Conservation (phyloP, 2,797 vertebrate species). For the Propithecus perrieri region DNA sequence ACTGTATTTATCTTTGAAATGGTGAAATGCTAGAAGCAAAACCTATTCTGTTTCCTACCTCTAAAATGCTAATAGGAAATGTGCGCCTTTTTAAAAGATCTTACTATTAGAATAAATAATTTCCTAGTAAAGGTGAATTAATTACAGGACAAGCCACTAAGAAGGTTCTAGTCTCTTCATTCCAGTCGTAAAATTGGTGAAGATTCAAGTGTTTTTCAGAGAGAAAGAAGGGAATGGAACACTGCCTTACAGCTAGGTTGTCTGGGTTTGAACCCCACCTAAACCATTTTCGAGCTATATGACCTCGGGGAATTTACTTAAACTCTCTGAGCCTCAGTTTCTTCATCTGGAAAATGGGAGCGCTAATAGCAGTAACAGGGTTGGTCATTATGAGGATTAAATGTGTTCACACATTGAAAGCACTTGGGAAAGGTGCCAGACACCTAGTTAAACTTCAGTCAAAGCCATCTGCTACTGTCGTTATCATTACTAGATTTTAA, state of each 20-base stretch:
- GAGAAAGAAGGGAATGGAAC: background rate
- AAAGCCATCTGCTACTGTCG: background rate
- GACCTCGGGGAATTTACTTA: background rate
- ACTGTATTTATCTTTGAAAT: conserved; percentile 52
- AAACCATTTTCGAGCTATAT: background rate
- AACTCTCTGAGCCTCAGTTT: background rate
- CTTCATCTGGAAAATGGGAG: conserved; percentile 22
- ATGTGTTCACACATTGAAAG: background rate
- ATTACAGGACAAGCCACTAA: background rate
- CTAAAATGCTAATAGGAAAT: conserved; percentile 51
- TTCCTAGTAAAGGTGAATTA: conserved; percentile 34
- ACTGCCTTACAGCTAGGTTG: background rate
- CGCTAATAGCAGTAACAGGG: background rate
- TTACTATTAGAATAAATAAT: conserved; percentile 34
- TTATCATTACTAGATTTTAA: background rate
- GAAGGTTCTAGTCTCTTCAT: background rate
- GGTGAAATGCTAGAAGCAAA: conserved; percentile 44
- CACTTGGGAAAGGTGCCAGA: background rate
- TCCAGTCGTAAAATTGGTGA: background rate
- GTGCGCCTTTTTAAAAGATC: conserved; percentile 16
- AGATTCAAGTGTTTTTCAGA: conserved; percentile 19
- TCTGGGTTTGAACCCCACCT: background rate
- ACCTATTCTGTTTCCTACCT: conserved; percentile 36
- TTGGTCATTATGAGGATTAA: background rate
- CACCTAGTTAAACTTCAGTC: background rate